phyloP scores from a whole-genome alignment of 2,888 invertebrate genomes.

The Drosophila cognata region DNA sequence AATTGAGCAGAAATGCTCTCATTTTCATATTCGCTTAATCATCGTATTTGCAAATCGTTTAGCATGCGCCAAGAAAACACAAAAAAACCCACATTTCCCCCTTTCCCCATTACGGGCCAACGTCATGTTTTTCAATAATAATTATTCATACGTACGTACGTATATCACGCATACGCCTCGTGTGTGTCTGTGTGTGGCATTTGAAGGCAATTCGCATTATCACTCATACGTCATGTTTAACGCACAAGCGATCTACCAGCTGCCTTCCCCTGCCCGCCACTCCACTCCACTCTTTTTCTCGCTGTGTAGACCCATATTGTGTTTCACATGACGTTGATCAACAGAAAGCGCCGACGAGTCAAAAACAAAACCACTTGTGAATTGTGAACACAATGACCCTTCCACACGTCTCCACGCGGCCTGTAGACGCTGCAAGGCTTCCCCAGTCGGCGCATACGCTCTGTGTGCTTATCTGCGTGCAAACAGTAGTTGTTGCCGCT shows the following conservation, averaged over 20 bases:
- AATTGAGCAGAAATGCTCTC: slow-evolving; percentile 1
- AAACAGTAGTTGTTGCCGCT: slow-evolving; percentile 49
- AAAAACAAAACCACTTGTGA: slow-evolving; percentile 61
- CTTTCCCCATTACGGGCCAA: background rate
- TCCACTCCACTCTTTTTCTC: background rate
- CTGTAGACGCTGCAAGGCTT: slow-evolving; percentile 5
- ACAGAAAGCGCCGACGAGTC: slow-evolving; percentile 58
- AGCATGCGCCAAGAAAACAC: slow-evolving; percentile 16
- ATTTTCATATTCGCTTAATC: slow-evolving; percentile 17
- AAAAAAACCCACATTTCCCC: background rate
- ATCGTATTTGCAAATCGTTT: slow-evolving; percentile 18
- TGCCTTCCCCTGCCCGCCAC: background rate
- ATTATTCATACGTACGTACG: slow-evolving; percentile 44
- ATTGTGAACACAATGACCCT: slow-evolving; percentile 29
- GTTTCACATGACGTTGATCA: slow-evolving; percentile 66
- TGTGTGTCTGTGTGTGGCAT: slow-evolving; percentile 33
- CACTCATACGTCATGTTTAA: slow-evolving; percentile 71
- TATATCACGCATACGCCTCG: slow-evolving; percentile 60
- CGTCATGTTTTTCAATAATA: slow-evolving; percentile 8
- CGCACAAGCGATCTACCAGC: slow-evolving; percentile 37
- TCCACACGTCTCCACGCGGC: background rate
- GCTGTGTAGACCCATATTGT: slow-evolving; percentile 64
- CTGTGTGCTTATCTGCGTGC: slow-evolving; percentile 52
- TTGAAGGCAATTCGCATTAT: slow-evolving; percentile 64
- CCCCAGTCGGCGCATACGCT: slow-evolving; percentile 6